A percentile compares a stretch with the other conserved stretches of the same genome.
These are phyloP conservation scores for Vulpes lagopus DNA, from an alignment of 2,113 vertebrate species.

Conservation along the genomic window DNA sequence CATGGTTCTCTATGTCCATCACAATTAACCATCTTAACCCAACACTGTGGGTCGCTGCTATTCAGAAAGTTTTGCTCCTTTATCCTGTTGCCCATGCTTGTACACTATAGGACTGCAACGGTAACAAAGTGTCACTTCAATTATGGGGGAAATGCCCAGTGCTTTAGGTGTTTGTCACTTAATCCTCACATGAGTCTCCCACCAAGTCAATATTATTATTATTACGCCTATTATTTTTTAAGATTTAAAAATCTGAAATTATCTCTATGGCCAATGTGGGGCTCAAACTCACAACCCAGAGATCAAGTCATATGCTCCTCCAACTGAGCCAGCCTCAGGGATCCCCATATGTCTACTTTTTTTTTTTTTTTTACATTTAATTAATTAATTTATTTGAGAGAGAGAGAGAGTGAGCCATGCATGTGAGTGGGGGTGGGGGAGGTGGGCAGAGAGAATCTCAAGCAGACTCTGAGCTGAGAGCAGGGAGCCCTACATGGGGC, in stretches of 20 bases:
- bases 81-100: no score
- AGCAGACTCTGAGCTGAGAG: not conserved
- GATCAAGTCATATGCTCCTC: not conserved
- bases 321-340: not conserved
- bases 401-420: not conserved
- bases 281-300: not conserved
- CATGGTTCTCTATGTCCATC: not conserved
- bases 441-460: not conserved
- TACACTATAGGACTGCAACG: rapidly evolving
- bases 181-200: not conserved
- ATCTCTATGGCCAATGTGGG: not conserved
- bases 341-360: not conserved
- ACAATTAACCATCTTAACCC: not conserved
- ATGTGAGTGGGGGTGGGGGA: not conserved
- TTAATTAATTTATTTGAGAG: not conserved
- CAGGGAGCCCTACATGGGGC: not conserved
- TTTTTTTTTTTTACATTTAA: not conserved
- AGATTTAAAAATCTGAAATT: not conserved
- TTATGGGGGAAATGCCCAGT: not conserved
- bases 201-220: not conserved
- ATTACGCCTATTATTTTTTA: not conserved
- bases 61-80: not conserved
- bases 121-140: no score
- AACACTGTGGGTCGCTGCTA: not conserved
- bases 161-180: not conserved